Conservation (phyloP, 2,797 vertebrate species). For the Holocentrus rufus region DNA sequence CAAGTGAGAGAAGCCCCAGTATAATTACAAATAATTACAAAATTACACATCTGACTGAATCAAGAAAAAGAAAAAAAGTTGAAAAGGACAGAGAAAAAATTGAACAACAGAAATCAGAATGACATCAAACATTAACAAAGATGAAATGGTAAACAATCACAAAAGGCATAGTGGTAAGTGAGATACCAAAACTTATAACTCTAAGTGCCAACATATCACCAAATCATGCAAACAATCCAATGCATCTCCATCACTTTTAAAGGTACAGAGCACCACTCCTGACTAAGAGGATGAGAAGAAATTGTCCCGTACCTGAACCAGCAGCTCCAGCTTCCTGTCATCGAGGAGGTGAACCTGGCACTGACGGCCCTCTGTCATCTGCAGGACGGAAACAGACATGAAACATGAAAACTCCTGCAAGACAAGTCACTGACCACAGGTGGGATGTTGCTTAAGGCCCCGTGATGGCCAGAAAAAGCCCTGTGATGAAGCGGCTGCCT, state of each 20-base stretch:
- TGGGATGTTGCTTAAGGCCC: too few species aligned
- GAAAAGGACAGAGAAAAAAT: too few species aligned
- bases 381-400: constrained; percentile 49
- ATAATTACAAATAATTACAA: too few species aligned
- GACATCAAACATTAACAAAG: not conserved
- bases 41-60: too few species aligned
- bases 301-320: constrained; percentile 90
- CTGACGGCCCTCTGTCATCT: constrained; percentile 98
- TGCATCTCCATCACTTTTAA: not conserved
- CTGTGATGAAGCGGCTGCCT: constrained; percentile 10
- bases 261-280: not conserved
- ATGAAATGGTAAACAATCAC: not conserved
- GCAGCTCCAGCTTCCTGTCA: constrained; percentile 93
- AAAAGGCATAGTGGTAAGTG: too few species aligned
- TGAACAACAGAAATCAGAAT: too few species aligned
- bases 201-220: too few species aligned
- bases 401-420: constrained; percentile 16
- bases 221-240: not conserved
- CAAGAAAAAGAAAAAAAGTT: too few species aligned
- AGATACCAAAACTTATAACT: too few species aligned
- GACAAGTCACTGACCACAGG: not conserved
- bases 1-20: too few species aligned
- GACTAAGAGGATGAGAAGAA: not conserved
- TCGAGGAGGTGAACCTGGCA: constrained; percentile 95
- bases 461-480: not conserved